Evolutionary conservation across 35 echinoderm and acorn worm genomes (phyloP), one percentile per base, ranked within the genome.

Genomic region (Acanthaster planci): DNA sequence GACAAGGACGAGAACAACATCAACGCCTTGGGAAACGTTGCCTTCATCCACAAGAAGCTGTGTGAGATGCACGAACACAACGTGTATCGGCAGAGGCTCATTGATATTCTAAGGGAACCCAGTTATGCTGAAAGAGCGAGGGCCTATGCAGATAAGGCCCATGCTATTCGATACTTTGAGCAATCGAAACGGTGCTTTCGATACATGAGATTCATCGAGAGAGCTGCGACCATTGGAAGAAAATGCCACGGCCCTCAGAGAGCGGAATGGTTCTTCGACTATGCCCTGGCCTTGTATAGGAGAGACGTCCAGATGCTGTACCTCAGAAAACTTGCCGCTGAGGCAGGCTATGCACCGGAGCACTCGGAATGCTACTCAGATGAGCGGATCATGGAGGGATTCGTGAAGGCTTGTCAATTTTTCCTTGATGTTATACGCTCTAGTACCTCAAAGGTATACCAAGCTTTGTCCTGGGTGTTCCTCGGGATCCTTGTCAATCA

Each of bases 181-280:
- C 93, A 96, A 53, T 85, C 88, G 29, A 88, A 81, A 21, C 67
- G 93, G 9, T 78, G 86, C 16, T 96, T 96, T 60, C 72, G 80
- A 5, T 96, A 96, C 55, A 92, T 96, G 93, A 30, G 53, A 7
- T 96, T 91, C 27, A 87, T 96, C 39, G 85, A 90, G 39, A 58
- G 89, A 80, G 93, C 93, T 17, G 75, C 85, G 3, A 78, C 86
- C 32, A 40, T 91, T 38, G 86, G 93, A 16, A 40, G 42, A 53
- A 67, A 88, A 17, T 92, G 89, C 56, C 18, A 38, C 12, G 77
- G 39, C 4, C 82, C 82, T 0, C 64, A 88, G 3, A 29, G 77
- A 35, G 85, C 51, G 18, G 93, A 96, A 39, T 96, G 93, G 93
- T 80, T 96, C 64, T 96, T 96, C 18, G 93, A 96, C 80, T 81